Conservation (phyloP, 2,888 invertebrate species). For the Hirtodrosophila histrioides region DNA sequence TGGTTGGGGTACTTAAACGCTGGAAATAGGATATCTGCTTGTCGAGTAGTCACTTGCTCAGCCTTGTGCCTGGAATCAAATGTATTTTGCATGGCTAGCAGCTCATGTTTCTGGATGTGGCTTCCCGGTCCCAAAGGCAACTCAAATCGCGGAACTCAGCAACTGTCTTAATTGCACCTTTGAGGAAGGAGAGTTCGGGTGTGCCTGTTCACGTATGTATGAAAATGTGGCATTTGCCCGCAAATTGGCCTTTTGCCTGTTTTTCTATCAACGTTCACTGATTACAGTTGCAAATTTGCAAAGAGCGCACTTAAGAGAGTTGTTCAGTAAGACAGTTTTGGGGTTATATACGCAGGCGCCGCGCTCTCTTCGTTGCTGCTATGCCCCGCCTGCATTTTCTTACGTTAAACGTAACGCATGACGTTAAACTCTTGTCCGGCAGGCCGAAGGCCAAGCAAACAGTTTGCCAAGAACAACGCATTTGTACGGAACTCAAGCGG, state of each 20-base stretch:
- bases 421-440: slow-evolving; percentile 26
- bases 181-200: slow-evolving; percentile 24
- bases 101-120: slow-evolving; percentile 1
- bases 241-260: slow-evolving; percentile 38
- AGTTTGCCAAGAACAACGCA: slow-evolving; percentile 53
- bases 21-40: too few relatives aligned
- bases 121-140: slow-evolving; percentile 6
- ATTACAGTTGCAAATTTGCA: slow-evolving; percentile 43
- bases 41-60: too few relatives aligned
- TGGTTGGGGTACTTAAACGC: too few relatives aligned
- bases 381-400: slow-evolving; percentile 72
- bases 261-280: slow-evolving; percentile 27
- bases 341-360: slow-evolving; percentile 32
- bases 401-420: slow-evolving; percentile 59
- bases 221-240: slow-evolving; percentile 42
- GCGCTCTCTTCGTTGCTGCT: slow-evolving; percentile 16
- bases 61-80: not conserved
- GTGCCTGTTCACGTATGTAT: slow-evolving; percentile 51
- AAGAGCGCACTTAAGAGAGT: slow-evolving; percentile 52
- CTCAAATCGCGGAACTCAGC: slow-evolving; percentile 14
- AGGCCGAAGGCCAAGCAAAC: slow-evolving; percentile 34
- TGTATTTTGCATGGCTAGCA: slow-evolving; percentile 14
- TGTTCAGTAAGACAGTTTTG: not conserved
- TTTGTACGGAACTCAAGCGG: slow-evolving; percentile 62
- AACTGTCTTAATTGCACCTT: slow-evolving; percentile 53